Percentiles rank a stretch among this genome's conserved stretches.
Evolutionary conservation across 2,888 invertebrate species (phyloP).

Genomic region (Dolichopus griseipennis): DNA sequence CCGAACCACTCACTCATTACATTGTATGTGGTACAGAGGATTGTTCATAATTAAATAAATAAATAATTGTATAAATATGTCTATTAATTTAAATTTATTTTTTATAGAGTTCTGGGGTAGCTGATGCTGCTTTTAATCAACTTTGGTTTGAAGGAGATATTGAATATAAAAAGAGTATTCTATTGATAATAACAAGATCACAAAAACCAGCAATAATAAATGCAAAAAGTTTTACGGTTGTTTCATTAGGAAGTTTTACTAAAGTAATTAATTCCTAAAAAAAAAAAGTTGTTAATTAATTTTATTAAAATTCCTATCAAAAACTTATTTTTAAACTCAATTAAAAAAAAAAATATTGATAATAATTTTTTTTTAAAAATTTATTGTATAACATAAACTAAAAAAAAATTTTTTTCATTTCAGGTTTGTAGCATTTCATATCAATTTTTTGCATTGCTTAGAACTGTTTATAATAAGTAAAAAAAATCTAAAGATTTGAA

Average conservation of each 20-base stretch:
- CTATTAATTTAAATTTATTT: conserved; percentile 14
- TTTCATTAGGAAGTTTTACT: conserved; percentile 1
- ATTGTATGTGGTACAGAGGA: no score
- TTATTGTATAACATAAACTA: neutral
- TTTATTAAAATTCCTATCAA: neutral
- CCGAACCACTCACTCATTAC: no score
- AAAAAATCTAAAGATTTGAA: neutral
- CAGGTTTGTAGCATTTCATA: conserved; percentile 8
- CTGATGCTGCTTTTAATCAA: conserved; percentile 13
- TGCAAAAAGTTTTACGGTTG: conserved; percentile 11
- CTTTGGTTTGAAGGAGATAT: conserved; percentile 10
- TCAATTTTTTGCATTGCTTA: conserved; percentile 9
- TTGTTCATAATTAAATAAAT: no score
- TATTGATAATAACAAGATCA: conserved; percentile 10
- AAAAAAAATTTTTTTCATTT: neutral
- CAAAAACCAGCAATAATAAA: conserved; percentile 14
- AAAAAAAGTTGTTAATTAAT: neutral
- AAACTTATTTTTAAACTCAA: neutral
- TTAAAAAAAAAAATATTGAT: no score
- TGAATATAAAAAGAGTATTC: conserved; percentile 10
- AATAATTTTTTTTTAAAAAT: no score
- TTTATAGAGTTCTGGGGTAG: conserved; percentile 12
- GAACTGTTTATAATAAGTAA: conserved; percentile 1
- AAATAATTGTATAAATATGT: neutral
- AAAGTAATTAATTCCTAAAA: neutral